These are phyloP conservation scores for Agrotis exclamationis DNA, from an alignment of 2,888 invertebrate species.

Conservation along the genomic window DNA sequence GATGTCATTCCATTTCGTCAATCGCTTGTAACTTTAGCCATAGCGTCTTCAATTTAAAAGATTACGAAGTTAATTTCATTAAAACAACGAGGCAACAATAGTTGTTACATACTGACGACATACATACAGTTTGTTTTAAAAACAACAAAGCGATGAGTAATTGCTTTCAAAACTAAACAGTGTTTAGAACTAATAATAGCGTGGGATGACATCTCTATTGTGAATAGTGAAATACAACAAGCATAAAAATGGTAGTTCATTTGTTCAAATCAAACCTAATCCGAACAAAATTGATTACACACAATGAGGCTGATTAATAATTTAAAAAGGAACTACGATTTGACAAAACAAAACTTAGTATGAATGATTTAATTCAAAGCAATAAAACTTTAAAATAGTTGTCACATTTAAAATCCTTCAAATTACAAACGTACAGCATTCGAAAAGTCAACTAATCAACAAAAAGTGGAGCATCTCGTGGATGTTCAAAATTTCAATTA, in stretches of 20 bases:
- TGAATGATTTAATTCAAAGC: slow-evolving; percentile 42
- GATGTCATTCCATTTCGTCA: slow-evolving; percentile 15
- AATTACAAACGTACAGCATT: slow-evolving; percentile 25
- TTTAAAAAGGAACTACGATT: slow-evolving; percentile 11
- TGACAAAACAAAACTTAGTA: slow-evolving; percentile 22
- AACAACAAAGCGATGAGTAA: slow-evolving; percentile 30
- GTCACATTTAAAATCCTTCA: slow-evolving; percentile 16
- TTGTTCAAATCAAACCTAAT: slow-evolving; percentile 32
- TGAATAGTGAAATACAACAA: slow-evolving; percentile 31
- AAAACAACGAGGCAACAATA: slow-evolving; percentile 72
- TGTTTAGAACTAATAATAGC: slow-evolving; percentile 17
- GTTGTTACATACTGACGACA: slow-evolving; percentile 22
- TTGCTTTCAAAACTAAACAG: slow-evolving; percentile 25
- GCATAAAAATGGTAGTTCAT: slow-evolving; percentile 53
- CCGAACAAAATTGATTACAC: slow-evolving; percentile 11
- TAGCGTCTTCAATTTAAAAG: slow-evolving; percentile 67
- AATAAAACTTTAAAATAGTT: slow-evolving; percentile 12
- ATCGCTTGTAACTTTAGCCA: slow-evolving; percentile 53
- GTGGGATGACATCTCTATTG: slow-evolving; percentile 23
- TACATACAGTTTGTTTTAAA: slow-evolving; percentile 22
- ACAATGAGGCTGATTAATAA: slow-evolving; percentile 20
- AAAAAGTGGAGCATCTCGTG: slow-evolving; percentile 50
- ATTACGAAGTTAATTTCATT: slow-evolving; percentile 74
- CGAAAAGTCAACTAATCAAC: slow-evolving; percentile 36
- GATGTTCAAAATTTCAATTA: slow-evolving; percentile 52